Conservation (phyloP, 2,888 invertebrate species). For the Oxystoma pomonae region DNA sequence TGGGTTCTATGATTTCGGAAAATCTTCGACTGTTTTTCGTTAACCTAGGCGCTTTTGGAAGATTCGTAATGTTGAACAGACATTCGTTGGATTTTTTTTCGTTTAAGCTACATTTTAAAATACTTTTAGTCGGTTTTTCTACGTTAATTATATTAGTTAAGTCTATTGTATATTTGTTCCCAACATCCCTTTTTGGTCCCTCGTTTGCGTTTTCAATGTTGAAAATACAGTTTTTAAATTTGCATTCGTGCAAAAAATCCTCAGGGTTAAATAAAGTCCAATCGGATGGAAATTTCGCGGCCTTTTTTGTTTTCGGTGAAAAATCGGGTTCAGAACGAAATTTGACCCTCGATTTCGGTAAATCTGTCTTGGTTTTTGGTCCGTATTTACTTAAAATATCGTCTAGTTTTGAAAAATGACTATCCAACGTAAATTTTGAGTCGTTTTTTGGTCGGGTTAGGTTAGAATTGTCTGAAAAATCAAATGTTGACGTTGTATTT, state of each 20-base stretch:
- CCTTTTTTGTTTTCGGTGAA: not conserved
- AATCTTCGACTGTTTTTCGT: slow-evolving; percentile 45
- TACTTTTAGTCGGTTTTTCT: slow-evolving; percentile 34
- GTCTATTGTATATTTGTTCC: slow-evolving; percentile 50
- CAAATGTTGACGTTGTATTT: not conserved
- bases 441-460: not conserved
- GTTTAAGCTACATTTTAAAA: slow-evolving; percentile 32
- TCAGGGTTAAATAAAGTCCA: slow-evolving; percentile 6
- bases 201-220: slow-evolving; percentile 34
- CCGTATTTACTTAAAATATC: not conserved
- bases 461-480: not conserved
- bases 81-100: slow-evolving; percentile 27
- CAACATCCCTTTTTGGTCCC: slow-evolving; percentile 35
- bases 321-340: not conserved
- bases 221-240: slow-evolving; percentile 47
- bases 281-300: not conserved
- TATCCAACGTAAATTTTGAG: not conserved
- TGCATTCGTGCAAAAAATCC: slow-evolving; percentile 45
- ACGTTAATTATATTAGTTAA: slow-evolving; percentile 41
- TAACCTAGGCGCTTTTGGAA: slow-evolving; percentile 33
- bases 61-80: slow-evolving; percentile 34
- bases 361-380: not conserved
- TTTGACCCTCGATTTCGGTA: not conserved
- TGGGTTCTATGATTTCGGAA: slow-evolving; percentile 50
- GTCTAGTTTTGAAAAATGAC: not conserved